phyloP scores from a whole-genome alignment of 2,888 invertebrate species.

The Spodoptera picta region DNA sequence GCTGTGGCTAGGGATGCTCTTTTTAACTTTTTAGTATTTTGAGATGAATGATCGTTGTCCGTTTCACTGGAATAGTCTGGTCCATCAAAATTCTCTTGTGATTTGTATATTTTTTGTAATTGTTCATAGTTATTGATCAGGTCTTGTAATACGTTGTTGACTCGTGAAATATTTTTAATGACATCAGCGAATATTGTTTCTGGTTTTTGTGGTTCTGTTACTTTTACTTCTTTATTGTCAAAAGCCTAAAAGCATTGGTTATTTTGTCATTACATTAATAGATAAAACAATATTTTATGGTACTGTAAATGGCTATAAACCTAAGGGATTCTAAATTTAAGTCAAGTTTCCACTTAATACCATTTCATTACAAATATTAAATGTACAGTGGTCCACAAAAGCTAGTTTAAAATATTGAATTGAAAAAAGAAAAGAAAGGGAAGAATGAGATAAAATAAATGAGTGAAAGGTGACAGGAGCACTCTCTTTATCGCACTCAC shows the following conservation, averaged over 20 bases:
- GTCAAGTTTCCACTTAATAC: no score
- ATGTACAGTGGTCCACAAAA: no score
- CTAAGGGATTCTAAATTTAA: no score
- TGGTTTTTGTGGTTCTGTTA: slow-evolving; percentile 22
- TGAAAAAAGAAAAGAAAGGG: no score
- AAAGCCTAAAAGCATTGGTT: slow-evolving; percentile 39
- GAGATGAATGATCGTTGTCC: slow-evolving; percentile 1
- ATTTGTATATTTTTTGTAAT: slow-evolving; percentile 66
- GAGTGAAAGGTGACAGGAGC: no score
- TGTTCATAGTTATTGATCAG: slow-evolving; percentile 73
- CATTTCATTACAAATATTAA: no score
- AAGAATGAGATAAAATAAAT: no score
- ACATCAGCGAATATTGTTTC: slow-evolving; percentile 65
- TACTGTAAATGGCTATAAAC: no score
- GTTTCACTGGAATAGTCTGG: slow-evolving; percentile 7
- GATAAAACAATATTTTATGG: no score
- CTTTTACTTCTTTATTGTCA: slow-evolving; percentile 13
- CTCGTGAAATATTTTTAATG: slow-evolving; percentile 74
- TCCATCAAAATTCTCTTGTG: slow-evolving; percentile 53
- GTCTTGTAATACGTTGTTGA: slow-evolving; percentile 71
- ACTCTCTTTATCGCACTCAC: no score
- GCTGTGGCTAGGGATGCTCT: background rate
- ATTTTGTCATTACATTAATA: background rate
- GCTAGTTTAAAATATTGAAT: no score
- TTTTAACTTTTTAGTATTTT: slow-evolving; percentile 4